Evolutionary conservation across 2,888 invertebrate genomes (phyloP).

Genomic region (Carpatolechia fugitivella): DNA sequence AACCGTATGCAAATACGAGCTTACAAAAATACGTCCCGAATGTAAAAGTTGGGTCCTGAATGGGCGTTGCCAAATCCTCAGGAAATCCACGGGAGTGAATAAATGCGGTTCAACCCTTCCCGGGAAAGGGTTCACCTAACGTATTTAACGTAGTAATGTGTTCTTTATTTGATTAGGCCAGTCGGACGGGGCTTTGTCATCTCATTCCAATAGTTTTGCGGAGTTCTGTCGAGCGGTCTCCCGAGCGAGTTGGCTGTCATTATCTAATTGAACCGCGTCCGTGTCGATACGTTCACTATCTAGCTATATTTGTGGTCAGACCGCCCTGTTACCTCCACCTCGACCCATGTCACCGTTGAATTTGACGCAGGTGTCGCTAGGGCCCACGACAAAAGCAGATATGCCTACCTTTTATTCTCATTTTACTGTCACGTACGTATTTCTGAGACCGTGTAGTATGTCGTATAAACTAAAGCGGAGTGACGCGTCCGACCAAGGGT

Average conservation of each 20-base stretch:
- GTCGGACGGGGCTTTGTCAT: slow-evolving; percentile 13
- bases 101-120: slow-evolving; percentile 14
- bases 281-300: not conserved
- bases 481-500: slow-evolving; percentile 5
- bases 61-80: slow-evolving; percentile 8
- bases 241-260: slow-evolving; percentile 11
- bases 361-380: slow-evolving; percentile 7
- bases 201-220: slow-evolving; percentile 13
- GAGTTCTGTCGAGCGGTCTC: slow-evolving; percentile 7
- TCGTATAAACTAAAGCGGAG: slow-evolving; percentile 6
- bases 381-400: slow-evolving; percentile 9
- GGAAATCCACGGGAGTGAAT: slow-evolving; percentile 12
- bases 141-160: slow-evolving; percentile 16
- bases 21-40: slow-evolving; percentile 14
- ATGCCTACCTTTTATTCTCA: not conserved
- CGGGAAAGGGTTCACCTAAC: slow-evolving; percentile 10
- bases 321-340: not conserved
- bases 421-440: not conserved
- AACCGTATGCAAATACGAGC: slow-evolving; percentile 16
- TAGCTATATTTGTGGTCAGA: not conserved
- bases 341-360: slow-evolving; percentile 6
- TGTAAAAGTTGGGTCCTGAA: slow-evolving; percentile 10
- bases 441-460: not conserved
- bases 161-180: slow-evolving; percentile 17
- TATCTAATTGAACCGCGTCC: slow-evolving; percentile 15